These are phyloP conservation scores for Galerucella pusilla DNA, from an alignment of 2,888 invertebrate species.

Conservation along the genomic window DNA sequence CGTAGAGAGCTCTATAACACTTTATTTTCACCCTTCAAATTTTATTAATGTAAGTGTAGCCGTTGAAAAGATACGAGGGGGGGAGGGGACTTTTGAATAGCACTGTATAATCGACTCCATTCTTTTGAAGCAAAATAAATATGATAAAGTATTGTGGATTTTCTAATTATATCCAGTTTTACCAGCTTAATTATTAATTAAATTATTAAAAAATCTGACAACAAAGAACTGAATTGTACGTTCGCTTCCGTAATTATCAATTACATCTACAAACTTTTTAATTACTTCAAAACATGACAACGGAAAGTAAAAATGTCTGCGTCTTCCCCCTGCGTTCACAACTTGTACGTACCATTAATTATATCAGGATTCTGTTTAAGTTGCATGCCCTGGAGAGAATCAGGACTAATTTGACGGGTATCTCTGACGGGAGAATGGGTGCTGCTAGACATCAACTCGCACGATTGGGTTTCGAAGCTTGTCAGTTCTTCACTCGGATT, in stretches of 20 bases:
- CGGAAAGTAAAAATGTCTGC: background rate
- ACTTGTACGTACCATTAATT: constrained; percentile 76
- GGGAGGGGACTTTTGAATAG: too few relatives aligned
- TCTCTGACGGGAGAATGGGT: constrained; percentile 49
- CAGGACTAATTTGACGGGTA: constrained; percentile 70
- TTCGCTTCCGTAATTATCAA: too few relatives aligned
- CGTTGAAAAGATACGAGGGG: too few relatives aligned
- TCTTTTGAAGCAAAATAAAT: too few relatives aligned
- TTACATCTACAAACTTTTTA: background rate
- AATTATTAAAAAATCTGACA: too few relatives aligned
- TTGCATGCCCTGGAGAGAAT: constrained; percentile 63
- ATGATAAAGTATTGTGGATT: too few relatives aligned
- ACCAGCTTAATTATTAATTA: too few relatives aligned
- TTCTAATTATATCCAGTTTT: too few relatives aligned
- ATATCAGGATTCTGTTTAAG: constrained; percentile 80
- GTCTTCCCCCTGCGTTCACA: background rate
- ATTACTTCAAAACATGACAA: background rate
- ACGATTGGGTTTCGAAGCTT: constrained; percentile 44
- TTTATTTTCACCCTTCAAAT: too few relatives aligned
- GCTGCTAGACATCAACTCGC: constrained; percentile 51
- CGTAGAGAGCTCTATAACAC: too few relatives aligned
- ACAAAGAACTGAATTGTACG: background rate
- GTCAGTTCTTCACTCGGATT: constrained; percentile 39
- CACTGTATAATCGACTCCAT: too few relatives aligned
- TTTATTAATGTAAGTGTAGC: too few relatives aligned